phyloP scores from a whole-genome alignment of 2,113 vertebrate species.

The Heptranchias perlo region DNA sequence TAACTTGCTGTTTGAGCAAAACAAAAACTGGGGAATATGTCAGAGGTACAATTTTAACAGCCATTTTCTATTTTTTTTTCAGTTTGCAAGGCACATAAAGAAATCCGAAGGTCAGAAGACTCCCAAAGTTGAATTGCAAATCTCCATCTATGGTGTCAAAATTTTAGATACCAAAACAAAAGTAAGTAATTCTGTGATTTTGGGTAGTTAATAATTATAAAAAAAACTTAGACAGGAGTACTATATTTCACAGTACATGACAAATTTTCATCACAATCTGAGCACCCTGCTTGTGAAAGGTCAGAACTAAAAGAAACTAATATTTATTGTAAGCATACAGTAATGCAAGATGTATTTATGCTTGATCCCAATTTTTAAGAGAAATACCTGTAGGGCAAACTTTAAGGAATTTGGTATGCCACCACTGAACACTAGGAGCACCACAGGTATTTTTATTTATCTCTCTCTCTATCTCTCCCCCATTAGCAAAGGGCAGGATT shows the following conservation, averaged over 20 bases:
- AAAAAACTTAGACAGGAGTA: background rate
- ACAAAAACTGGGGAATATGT: background rate
- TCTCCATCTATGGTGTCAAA: constrained; percentile 97
- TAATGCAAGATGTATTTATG: background rate
- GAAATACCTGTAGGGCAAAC: background rate
- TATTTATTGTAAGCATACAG: background rate
- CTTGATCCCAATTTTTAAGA: background rate
- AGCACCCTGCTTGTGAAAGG: background rate
- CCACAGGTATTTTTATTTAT: too few species aligned
- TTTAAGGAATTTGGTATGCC: background rate
- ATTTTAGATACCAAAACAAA: constrained; percentile 92
- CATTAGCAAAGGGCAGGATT: too few species aligned
- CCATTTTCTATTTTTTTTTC: constrained; percentile 39
- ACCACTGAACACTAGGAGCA: too few species aligned
- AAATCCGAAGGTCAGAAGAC: constrained; percentile 96
- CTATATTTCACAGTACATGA: background rate
- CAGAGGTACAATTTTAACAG: background rate
- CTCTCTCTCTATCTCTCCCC: too few species aligned
- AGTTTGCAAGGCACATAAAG: constrained; percentile 98
- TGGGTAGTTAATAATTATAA: background rate
- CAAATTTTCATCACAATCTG: background rate
- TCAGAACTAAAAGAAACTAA: background rate
- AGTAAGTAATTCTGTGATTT: constrained; percentile 56
- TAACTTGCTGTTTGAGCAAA: background rate
- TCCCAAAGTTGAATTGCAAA: constrained; percentile 92